Percentiles rank a stretch among this genome's conserved stretches.
phyloP scores from a whole-genome alignment of 2,888 invertebrate genomes.

The Thera obeliscata region DNA sequence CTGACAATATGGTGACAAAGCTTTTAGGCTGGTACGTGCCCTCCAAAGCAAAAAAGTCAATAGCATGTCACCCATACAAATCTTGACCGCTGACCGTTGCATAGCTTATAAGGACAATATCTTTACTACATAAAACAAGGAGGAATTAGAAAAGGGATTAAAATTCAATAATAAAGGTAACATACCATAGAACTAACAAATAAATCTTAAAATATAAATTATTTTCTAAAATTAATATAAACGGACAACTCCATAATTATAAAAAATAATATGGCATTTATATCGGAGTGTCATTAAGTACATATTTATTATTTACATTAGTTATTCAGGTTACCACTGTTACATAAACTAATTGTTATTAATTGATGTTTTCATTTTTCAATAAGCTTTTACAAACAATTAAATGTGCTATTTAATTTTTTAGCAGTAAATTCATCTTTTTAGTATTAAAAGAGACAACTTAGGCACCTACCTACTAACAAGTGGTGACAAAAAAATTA shows the following conservation, averaged over 20 bases:
- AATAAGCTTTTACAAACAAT: no score
- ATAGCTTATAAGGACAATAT: not conserved
- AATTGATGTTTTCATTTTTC: not conserved
- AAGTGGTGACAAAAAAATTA: no score
- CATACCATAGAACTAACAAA: conserved; percentile 26
- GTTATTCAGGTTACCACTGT: conserved; percentile 42
- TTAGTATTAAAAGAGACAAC: no score
- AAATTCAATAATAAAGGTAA: conserved; percentile 30
- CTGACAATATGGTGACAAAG: no score
- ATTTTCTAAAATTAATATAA: conserved; percentile 1
- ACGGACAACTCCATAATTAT: conserved; percentile 41
- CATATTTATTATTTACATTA: conserved; percentile 61
- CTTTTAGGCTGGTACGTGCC: no score
- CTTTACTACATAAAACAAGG: not conserved
- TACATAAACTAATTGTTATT: conserved; percentile 44
- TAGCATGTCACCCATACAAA: no score
- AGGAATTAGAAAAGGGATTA: conserved; percentile 12
- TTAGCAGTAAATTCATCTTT: no score
- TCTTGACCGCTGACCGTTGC: no score
- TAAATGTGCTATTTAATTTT: no score
- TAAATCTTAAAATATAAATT: conserved; percentile 20
- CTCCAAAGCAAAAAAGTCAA: no score
- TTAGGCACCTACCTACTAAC: no score
- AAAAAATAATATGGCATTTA: conserved; percentile 79
- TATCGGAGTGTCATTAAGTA: conserved; percentile 54